Evolutionary conservation across 1,140 invertebrate genomes (phyloP).

Genomic region (Glossosoma conforme): DNA sequence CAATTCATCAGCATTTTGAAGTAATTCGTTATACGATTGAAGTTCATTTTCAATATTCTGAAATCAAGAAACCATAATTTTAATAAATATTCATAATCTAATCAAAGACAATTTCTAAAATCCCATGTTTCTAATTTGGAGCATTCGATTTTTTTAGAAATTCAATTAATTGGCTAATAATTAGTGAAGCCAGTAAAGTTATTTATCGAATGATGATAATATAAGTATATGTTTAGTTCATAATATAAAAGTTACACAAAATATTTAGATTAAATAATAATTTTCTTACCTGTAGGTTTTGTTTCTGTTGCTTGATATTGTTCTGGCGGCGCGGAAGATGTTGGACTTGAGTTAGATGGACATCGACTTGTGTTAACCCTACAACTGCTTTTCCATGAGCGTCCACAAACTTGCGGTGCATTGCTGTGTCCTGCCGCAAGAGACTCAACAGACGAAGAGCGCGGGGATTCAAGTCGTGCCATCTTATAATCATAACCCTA

Average conservation of each 20-base stretch:
- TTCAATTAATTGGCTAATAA: too few relatives aligned
- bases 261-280: constrained; percentile 13
- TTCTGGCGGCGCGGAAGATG: constrained; percentile 51
- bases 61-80: constrained; percentile 16
- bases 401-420: constrained; percentile 62
- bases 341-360: constrained; percentile 61
- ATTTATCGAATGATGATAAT: too few relatives aligned
- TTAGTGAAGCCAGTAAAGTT: too few relatives aligned
- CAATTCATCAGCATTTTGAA: constrained; percentile 51
- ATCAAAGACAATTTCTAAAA: background rate
- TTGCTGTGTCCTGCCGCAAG: constrained; percentile 35
- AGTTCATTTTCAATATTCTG: constrained; percentile 56
- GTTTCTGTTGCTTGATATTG: constrained; percentile 41
- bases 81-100: background rate
- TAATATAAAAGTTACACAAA: background rate
- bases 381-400: constrained; percentile 66
- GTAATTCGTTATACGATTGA: constrained; percentile 44
- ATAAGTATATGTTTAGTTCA: background rate
- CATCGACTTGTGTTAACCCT: constrained; percentile 63
- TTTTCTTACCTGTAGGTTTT: constrained; percentile 40
- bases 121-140: too few relatives aligned
- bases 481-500: constrained; percentile 53
- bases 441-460: constrained; percentile 33
- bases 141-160: too few relatives aligned
- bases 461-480: constrained; percentile 52